These are phyloP conservation scores for Microchirus variegatus DNA, from an alignment of 2,797 vertebrate species.

Conservation along the genomic window DNA sequence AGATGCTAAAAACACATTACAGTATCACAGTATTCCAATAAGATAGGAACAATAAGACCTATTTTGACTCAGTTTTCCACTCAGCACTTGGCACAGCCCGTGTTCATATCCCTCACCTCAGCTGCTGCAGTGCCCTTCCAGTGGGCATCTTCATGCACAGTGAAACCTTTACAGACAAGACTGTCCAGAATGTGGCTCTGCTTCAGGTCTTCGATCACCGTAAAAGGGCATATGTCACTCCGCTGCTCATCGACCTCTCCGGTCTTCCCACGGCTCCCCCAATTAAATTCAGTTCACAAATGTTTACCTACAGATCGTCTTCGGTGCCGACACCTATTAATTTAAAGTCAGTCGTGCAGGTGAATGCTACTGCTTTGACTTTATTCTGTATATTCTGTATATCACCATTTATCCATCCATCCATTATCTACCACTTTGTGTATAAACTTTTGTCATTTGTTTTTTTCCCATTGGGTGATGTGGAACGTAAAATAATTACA, in stretches of 20 bases:
- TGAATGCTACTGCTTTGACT: neutral
- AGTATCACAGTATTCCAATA: too few species aligned
- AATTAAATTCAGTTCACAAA: slow-evolving; percentile 1
- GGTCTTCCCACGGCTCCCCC: neutral
- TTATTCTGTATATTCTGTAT: too few species aligned
- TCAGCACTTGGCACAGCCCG: neutral
- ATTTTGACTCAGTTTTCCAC: neutral
- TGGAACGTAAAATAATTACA: too few species aligned
- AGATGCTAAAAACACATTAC: too few species aligned
- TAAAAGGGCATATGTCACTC: slow-evolving; percentile 1
- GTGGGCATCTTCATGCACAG: neutral
- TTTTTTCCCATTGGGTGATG: too few species aligned
- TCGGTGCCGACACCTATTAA: neutral
- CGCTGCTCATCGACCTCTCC: neutral
- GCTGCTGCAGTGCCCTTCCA: too few species aligned
- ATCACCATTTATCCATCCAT: too few species aligned
- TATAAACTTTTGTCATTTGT: too few species aligned
- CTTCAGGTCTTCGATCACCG: neutral
- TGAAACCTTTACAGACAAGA: neutral
- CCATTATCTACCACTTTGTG: too few species aligned
- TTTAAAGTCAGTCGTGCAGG: neutral
- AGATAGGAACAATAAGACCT: too few species aligned
- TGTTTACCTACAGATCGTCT: neutral
- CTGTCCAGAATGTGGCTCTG: neutral
- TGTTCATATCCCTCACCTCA: neutral